Conservation (phyloP, 1,140 invertebrate genomes). For the Gerris buenoi region DNA sequence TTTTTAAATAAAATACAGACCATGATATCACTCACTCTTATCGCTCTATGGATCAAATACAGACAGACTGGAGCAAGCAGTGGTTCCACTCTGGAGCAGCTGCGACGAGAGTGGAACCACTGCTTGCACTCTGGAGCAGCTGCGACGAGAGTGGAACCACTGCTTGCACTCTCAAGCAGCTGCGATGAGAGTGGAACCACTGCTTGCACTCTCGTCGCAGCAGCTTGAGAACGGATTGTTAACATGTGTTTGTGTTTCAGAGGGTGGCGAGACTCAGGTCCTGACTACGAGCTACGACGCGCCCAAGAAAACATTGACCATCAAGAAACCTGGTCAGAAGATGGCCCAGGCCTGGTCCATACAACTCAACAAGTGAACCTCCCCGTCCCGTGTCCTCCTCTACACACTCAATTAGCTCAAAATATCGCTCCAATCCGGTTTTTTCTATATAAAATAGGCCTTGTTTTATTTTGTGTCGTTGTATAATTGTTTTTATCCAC, state of each 20-base stretch:
- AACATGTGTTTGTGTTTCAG: slow-evolving; percentile 31
- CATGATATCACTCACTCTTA: not conserved
- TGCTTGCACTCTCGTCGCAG: not conserved
- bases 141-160: not conserved
- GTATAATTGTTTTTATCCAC: no score
- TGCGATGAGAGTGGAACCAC: not conserved
- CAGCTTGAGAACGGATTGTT: not conserved
- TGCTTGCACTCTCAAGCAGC: not conserved
- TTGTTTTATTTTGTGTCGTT: no score
- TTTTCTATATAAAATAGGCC: no score
- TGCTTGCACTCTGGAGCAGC: not conserved
- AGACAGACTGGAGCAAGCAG: not conserved
- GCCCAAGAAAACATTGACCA: slow-evolving; percentile 43
- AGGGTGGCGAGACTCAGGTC: slow-evolving; percentile 32
- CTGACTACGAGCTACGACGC: slow-evolving; percentile 43
- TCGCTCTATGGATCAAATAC: not conserved
- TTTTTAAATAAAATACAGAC: slow-evolving; percentile 8
- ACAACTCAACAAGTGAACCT: slow-evolving; percentile 5
- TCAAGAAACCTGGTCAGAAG: slow-evolving; percentile 71
- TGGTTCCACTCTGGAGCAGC: not conserved
- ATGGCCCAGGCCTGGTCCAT: slow-evolving; percentile 50
- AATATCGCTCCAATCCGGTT: no score
- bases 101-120: not conserved
- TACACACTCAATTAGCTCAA: no score
- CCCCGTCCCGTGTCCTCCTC: no score